These are phyloP conservation scores for Venustoraphidia nigricollis DNA, from an alignment of 2,888 invertebrate species.

Conservation along the genomic window DNA sequence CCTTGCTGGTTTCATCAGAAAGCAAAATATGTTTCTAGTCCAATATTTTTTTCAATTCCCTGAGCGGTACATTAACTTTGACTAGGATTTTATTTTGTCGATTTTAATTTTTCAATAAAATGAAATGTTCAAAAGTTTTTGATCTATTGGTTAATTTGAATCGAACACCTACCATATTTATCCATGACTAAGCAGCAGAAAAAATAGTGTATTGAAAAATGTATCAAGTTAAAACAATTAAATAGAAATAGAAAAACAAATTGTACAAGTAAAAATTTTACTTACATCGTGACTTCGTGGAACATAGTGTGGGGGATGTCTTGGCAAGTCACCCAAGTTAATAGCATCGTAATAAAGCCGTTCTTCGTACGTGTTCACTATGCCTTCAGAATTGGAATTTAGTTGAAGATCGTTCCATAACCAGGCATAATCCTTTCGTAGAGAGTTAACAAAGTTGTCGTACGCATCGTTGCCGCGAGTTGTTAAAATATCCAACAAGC, in stretches of 20 bases:
- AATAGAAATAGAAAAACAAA: no score
- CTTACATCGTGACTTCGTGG: conserved; percentile 33
- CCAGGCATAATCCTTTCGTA: conserved; percentile 40
- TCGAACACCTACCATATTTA: conserved; percentile 4
- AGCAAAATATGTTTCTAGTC: no score
- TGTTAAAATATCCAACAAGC: conserved; percentile 28
- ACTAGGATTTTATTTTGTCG: no score
- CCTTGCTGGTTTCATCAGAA: no score
- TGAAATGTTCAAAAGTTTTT: no score
- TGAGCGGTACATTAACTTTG: no score
- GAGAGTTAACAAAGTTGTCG: conserved; percentile 35
- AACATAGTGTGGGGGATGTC: conserved; percentile 38
- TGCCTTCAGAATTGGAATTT: background rate
- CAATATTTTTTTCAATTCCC: no score
- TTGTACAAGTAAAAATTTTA: conserved; percentile 2
- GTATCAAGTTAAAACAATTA: no score
- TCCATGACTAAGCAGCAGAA: conserved; percentile 6
- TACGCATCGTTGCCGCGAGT: conserved; percentile 31
- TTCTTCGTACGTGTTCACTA: conserved; percentile 19
- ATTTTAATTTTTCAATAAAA: no score
- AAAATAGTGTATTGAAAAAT: background rate
- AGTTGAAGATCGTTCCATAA: conserved; percentile 15
- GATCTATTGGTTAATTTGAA: background rate
- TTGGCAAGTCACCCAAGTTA: conserved; percentile 39
- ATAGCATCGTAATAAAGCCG: conserved; percentile 34